These are phyloP conservation scores for Enteromius mattozi DNA, from an alignment of 2,797 vertebrate species.

Conservation along the genomic window DNA sequence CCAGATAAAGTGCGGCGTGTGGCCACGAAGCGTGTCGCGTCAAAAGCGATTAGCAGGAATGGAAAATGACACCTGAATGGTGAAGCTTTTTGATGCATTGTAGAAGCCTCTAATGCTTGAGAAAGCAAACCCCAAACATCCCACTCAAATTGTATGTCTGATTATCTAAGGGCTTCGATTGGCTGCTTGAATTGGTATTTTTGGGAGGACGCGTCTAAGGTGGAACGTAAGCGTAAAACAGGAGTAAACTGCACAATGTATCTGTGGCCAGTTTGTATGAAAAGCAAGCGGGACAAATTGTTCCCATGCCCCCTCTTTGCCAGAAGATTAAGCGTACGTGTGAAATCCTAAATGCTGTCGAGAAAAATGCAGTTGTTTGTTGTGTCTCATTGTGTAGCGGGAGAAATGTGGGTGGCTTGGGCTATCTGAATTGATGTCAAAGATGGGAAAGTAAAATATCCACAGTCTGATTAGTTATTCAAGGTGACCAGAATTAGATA, in stretches of 20 bases:
- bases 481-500: constrained; percentile 10
- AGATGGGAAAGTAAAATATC: background rate
- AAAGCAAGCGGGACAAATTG: constrained; percentile 47
- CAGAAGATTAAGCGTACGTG: constrained; percentile 24
- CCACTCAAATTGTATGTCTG: constrained; percentile 67
- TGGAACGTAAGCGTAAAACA: constrained; percentile 59
- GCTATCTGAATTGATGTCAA: constrained; percentile 1
- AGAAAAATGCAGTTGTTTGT: constrained; percentile 44
- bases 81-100: constrained; percentile 73
- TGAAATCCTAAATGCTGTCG: constrained; percentile 47
- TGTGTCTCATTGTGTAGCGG: constrained; percentile 14
- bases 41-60: constrained; percentile 70
- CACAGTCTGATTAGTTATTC: constrained; percentile 9
- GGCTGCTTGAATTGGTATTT: constrained; percentile 70
- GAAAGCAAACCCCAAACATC: constrained; percentile 66
- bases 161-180: constrained; percentile 63
- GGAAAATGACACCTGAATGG: constrained; percentile 70
- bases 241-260: constrained; percentile 59
- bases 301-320: constrained; percentile 15
- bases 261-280: constrained; percentile 59
- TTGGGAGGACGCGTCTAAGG: constrained; percentile 70
- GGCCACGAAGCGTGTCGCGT: constrained; percentile 67
- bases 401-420: constrained; percentile 34
- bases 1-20: constrained; percentile 64
- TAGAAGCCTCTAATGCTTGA: constrained; percentile 65